Evolutionary conservation across 2,113 vertebrate species (phyloP), one percentile per base, ranked within the genome.

Genomic region (Onychostruthus taczanowskii): DNA sequence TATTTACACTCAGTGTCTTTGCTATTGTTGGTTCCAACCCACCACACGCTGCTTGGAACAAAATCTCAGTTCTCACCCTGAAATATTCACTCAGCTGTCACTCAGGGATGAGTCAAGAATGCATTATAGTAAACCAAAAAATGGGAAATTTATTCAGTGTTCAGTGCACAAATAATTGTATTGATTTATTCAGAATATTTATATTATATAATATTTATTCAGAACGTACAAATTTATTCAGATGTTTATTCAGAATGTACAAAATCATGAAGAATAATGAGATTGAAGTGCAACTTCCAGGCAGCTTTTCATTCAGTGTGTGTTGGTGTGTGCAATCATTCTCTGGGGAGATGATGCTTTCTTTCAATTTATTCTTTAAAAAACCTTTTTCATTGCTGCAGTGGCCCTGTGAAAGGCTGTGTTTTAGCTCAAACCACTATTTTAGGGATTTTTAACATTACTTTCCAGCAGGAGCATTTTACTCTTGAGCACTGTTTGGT

Each of bases 51-150:
- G 91, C 12, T 81, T 63, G 76, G 63, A 92, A 35, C 75, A 41
- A 23, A 84, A n/a, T 30, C 91, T 86, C n/a, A 24, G 16, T 53
- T 62, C 56, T 81, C 80, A 11, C 50, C 68, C 76, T 37, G 64
- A 59, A 92, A 70, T 50, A 4, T 6, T 91, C 91, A 10, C 84
- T 95, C 86, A 46, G 84, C 62, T 90, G 85, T 86, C 90, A 69
- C 70, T 95, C 83, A 26, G 7, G 89, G 50, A 47, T 92, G 89
- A 94, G 69, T 49, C 66, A 70, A 19, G 56, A 50, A 75, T n/a
- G 33, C 26, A 6, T 61, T 41, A 4, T 35, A 91, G 86, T 70
- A 90, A 90, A 92, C 16, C 35, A 70, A 77, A 79, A 78, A 55
- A 10, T 4, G 68, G 28, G 47, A 20, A 39, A 37, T 89, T 9